Base-by-base conservation (phyloP, 1,140 invertebrate genomes). In the Tetraneura akinire region DNA sequence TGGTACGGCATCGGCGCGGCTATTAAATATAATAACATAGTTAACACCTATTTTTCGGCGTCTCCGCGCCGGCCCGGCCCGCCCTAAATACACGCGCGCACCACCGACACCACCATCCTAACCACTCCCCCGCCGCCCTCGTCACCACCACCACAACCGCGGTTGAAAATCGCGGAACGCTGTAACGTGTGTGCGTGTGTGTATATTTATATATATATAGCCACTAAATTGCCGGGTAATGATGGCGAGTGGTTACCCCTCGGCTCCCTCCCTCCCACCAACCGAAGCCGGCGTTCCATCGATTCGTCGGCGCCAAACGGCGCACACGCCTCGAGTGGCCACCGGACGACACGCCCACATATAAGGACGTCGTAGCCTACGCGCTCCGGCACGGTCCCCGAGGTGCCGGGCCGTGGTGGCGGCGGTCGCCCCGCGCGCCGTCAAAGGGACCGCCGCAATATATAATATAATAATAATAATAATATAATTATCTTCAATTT, bases 401-500 rank as follows among this genome's bases (percentile, higher is more conserved):
- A 32, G 32, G 66, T 45, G 66, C 66, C 47, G 71, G 18, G 37
- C 11, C 42, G 14, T 14, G 13, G 68, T 23, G 26, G 16, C 60
- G 60, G 32, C 60, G 13, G 60, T 62, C 18, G 18, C 32, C 32
- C 32, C 32, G 32, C 32, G 32, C 71, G n/a, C 18, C 71, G 51
- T 42, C 74, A 26, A 78, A 60, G 42, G 55, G 53, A 62, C 14
- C 45, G 42, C 29, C 47, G 51, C 29, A n/a, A 23, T 49, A 21
- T 10, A 51, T 51, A 49, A 49, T 53, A 53, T 14, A 14, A 62
- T 62, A n/a, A 32, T 37, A 2, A 64, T 21, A 11, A 37, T n/a
- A 3, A 76, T 76, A 78, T 62, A 78, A 78, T 78, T 62, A 62
- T 78, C 74, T 78, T 78, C 74, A 78, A 78, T 78, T 78, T 62